These are phyloP conservation scores for Drosophila paucipuncta DNA, from an alignment of 2,888 invertebrate genomes.

Conservation along the genomic window DNA sequence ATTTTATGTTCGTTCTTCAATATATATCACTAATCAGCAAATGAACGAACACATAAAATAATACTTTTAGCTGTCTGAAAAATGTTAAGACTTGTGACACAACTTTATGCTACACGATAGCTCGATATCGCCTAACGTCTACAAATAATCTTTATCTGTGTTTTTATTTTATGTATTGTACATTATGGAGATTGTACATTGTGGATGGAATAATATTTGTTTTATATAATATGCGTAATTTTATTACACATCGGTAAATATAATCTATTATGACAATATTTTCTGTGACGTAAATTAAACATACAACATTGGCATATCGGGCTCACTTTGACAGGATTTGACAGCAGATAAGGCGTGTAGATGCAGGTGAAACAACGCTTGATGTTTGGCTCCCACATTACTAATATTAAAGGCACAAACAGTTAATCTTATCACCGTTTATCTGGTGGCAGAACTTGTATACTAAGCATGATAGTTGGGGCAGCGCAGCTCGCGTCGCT, in stretches of 20 bases:
- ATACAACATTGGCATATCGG: not conserved
- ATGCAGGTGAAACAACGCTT: slow-evolving; percentile 3
- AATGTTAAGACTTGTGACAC: slow-evolving; percentile 17
- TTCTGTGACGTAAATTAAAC: not conserved
- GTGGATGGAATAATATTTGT: not conserved
- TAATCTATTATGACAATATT: not conserved
- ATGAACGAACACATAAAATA: slow-evolving; percentile 6
- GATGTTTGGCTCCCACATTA: not conserved
- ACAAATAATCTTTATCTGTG: not conserved
- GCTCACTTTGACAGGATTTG: not conserved
- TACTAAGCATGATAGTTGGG: slow-evolving; percentile 35
- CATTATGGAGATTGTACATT: not conserved
- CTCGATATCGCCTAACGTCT: not conserved
- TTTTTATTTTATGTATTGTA: not conserved
- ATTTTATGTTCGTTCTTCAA: too few species aligned
- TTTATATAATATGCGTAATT: not conserved
- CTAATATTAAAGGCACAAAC: slow-evolving; percentile 11
- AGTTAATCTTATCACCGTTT: slow-evolving; percentile 55
- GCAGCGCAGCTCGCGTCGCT: slow-evolving; percentile 16
- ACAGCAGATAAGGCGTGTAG: slow-evolving; percentile 13
- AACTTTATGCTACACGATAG: not conserved
- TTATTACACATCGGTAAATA: not conserved
- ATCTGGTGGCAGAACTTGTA: slow-evolving; percentile 34
- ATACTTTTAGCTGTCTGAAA: not conserved
- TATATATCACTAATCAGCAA: slow-evolving; percentile 7